Evolutionary conservation across 1,140 invertebrate species (phyloP), one percentile per base, ranked within the genome.

Genomic region (Sinella curviseta): DNA sequence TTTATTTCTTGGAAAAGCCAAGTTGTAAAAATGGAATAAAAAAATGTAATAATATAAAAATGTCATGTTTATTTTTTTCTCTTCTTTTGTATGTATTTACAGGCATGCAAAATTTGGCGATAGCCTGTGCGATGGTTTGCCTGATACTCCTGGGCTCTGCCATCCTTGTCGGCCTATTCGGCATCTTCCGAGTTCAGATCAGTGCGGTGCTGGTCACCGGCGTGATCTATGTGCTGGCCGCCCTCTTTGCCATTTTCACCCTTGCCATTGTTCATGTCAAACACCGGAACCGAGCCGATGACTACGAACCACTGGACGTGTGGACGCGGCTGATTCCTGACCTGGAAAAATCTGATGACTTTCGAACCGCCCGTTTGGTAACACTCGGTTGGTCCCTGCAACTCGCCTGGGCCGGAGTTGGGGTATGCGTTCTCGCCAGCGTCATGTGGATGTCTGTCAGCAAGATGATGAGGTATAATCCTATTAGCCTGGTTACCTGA

Each of bases 81-180:
- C 31, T 26, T 60, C 24, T 60, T 17, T 60, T 60, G 39, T n/a
- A 30, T 82, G 77, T 74, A 80, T 24, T 88, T 88, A 8, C 86
- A 96, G 94, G 94, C 85, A 97, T 97, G 94, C 94, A 96, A 87
- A 97, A 97, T 87, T 87, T 96, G 80, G 95, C 94, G 74, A 96
- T 96, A 86, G 96, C 94, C 14, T 97, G 95, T 86, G 93, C 94
- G 26, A 88, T 96, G 80, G 95, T 97, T 0, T 95, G 94, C 84
- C 89, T 96, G 31, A 96, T 97, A 82, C 91, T 96, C 20, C 85
- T 97, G 76, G 93, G 92, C 26, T 92, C 92, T 81, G 93, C 94
- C 1, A 93, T 94, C 1, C 86, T 95, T 8, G 92, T 96, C 0
- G 94, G 94, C 75, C 90, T 92, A 70, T 95, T 96, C 85, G 94